phyloP scores from a whole-genome alignment of 2,113 vertebrate genomes.

The Sturnus vulgaris region DNA sequence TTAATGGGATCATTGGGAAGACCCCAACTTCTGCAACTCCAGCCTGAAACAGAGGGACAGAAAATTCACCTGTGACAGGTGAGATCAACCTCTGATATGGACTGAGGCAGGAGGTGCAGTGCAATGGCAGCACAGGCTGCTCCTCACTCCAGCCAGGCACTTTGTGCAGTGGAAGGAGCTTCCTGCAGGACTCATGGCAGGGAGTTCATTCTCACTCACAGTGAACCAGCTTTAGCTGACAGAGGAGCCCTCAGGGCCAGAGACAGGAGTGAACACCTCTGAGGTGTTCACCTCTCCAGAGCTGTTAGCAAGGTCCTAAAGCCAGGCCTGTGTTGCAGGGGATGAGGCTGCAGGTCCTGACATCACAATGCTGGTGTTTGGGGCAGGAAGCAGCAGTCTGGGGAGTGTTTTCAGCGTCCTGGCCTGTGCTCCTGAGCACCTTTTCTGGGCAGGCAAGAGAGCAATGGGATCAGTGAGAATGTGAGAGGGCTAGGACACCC shows the following conservation, averaged over 20 bases:
- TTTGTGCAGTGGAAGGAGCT: background rate
- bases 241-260: background rate
- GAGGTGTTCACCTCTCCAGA: background rate
- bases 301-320: background rate
- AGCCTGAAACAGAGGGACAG: background rate
- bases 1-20: background rate
- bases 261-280: background rate
- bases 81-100: accelerated
- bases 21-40: background rate
- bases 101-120: background rate
- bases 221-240: background rate
- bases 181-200: background rate
- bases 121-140: background rate
- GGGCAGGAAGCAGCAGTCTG: background rate
- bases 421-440: background rate
- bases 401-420: background rate
- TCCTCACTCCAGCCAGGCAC: background rate
- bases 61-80: background rate
- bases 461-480: background rate
- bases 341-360: background rate
- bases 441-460: background rate
- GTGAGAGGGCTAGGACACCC: background rate
- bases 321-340: background rate
- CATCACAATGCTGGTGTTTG: background rate
- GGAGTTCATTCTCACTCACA: background rate